Conservation (phyloP, 2,113 vertebrate species). For the Prietella phreatophila region DNA sequence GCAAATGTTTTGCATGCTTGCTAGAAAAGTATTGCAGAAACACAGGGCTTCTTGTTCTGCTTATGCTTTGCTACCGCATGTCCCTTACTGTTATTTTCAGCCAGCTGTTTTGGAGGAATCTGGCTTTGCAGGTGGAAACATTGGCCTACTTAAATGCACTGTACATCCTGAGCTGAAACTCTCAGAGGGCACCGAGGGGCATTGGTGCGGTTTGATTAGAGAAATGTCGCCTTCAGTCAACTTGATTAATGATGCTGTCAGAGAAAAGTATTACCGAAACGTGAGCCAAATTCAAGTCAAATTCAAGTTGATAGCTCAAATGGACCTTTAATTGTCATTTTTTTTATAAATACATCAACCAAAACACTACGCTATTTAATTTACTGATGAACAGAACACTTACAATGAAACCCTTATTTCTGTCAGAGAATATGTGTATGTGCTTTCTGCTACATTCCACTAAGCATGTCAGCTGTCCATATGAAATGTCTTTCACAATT, state of each 20-base stretch:
- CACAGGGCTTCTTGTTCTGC: neutral
- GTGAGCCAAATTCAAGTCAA: constrained; percentile 14
- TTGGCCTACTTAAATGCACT: constrained; percentile 32
- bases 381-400: neutral
- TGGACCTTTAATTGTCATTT: neutral
- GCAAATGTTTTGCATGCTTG: neutral
- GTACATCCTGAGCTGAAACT: neutral
- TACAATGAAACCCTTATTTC: neutral
- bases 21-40: neutral
- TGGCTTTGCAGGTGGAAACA: constrained; percentile 7
- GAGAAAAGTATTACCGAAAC: constrained; percentile 15
- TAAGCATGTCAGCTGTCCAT: neutral
- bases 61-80: neutral
- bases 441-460: neutral
- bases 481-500: neutral
- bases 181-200: neutral
- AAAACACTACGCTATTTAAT: neutral
- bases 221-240: constrained; percentile 30
- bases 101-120: neutral
- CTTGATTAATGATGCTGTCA: constrained; percentile 33
- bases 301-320: neutral
- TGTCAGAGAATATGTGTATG: neutral
- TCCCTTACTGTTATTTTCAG: constrained; percentile 26
- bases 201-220: constrained; percentile 35
- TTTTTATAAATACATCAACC: neutral